phyloP scores from a whole-genome alignment of 2,797 vertebrate species.

The Melanogrammus aeglefinus region DNA sequence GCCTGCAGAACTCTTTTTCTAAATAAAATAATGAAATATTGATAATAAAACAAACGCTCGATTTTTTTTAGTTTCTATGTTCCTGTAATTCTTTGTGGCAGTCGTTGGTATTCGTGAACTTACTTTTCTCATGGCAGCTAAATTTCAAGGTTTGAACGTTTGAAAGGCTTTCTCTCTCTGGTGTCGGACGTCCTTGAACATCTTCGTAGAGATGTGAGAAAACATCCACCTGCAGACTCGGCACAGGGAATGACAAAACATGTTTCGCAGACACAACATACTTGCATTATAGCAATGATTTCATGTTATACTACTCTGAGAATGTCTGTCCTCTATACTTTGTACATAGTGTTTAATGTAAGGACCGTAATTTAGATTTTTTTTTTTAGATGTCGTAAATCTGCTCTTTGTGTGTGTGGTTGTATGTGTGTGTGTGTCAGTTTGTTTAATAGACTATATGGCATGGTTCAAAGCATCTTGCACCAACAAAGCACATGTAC shows the following conservation, averaged over 20 bases:
- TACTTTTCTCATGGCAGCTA: not conserved
- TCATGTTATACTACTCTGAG: not conserved
- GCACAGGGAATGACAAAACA: not conserved
- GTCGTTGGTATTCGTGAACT: not conserved
- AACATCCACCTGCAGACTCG: slow-evolving; percentile 33
- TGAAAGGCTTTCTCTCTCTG: not conserved
- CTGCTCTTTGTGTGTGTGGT: not conserved
- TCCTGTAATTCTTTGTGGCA: not conserved
- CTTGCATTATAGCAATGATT: not conserved
- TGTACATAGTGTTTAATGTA: not conserved
- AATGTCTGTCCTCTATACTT: not conserved
- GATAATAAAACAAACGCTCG: not conserved
- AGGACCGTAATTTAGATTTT: no score
- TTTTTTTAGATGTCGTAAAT: no score
- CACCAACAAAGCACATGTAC: not conserved
- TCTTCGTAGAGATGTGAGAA: slow-evolving; percentile 28
- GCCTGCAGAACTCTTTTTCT: not conserved
- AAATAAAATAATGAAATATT: not conserved
- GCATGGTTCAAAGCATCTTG: not conserved
- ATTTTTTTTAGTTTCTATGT: not conserved
- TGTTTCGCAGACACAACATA: not conserved
- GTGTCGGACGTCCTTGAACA: slow-evolving; percentile 33
- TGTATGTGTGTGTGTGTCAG: not conserved
- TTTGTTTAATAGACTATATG: not conserved
- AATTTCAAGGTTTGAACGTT: not conserved